phyloP scores from a whole-genome alignment of 2,797 vertebrate genomes.

The Vespertilio murinus region DNA sequence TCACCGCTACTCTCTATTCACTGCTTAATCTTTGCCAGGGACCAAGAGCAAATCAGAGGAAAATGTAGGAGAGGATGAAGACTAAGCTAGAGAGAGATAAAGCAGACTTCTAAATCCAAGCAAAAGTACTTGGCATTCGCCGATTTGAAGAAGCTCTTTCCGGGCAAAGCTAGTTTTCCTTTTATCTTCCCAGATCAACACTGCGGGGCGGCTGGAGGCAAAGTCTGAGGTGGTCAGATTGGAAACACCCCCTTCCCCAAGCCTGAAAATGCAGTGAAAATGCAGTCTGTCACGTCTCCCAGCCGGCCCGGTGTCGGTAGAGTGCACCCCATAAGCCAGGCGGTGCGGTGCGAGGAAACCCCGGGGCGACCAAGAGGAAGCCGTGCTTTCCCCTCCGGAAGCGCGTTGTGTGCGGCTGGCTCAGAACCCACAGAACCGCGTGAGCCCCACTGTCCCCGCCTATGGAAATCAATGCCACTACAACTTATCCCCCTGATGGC shows the following conservation, averaged over 20 bases:
- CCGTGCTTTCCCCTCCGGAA: not conserved
- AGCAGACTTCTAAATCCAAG: not conserved
- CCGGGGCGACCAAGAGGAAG: not conserved
- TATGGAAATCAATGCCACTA: conserved; percentile 1
- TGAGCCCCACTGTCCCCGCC: not conserved
- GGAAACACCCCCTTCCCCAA: not conserved
- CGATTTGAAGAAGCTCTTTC: not conserved
- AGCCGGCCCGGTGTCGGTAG: accelerated
- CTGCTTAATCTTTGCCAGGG: conserved; percentile 8
- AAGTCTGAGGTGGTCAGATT: not conserved
- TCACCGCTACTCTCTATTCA: not conserved
- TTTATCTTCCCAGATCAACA: conserved; percentile 38
- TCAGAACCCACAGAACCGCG: not conserved
- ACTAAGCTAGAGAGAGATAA: not conserved
- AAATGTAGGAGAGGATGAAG: not conserved
- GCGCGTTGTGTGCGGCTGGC: not conserved
- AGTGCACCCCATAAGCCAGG: not conserved
- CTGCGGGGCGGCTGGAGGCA: not conserved
- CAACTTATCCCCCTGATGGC: not conserved
- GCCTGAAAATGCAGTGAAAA: not conserved
- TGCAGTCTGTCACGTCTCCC: not conserved
- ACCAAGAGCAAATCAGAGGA: conserved; percentile 5
- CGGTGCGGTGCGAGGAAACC: not conserved
- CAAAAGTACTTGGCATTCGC: not conserved
- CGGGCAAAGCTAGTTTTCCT: not conserved